Base-by-base conservation (phyloP, 2,113 vertebrate genomes). In the Bothrops jararaca region DNA sequence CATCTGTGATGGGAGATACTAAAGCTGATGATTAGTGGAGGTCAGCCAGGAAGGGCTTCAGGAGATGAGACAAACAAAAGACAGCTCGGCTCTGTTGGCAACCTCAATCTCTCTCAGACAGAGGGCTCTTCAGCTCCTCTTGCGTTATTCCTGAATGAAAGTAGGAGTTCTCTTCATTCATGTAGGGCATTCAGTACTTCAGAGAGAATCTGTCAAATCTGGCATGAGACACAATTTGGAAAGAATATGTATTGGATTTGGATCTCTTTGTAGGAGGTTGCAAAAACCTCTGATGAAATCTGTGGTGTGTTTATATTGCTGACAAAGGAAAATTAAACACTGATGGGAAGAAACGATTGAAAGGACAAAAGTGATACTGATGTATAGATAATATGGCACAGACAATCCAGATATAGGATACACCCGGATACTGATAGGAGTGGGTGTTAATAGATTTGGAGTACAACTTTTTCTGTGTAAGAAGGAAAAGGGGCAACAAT, bases 1-100 rank as follows among this genome's bases (percentile, higher is more conserved):
- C 52, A 93, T 58, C 85, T 39, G 26, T 1, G 91, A 22, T 0
- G 0, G 95, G 92, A 93, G 15, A 2, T 10, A 1, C 42, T 88
- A 94, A 95, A 96, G 91, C 48, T 92, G 90, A 95, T 69, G 88
- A 90, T 92, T 57, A 87, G 1, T 2, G 10, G 4, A 60, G 80
- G 58, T 91, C 0, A 0, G 9, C 58, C 24, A 85, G 48, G 80
- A 90, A 89, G 74, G 23, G 0, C 0, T 39, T 57, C 56, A 48
- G n/a, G 53, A 45, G 91, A 74, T 52, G 18, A 22, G 91, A 48
- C 6, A 15, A 53, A 34, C 53, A 50, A 39, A 92, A 92, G 15
- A 8, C 39, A 89, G 45, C 12, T 56, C 0, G 0, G 0, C 4
- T 2, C 39, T 89, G 34, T 54, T 89, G 42, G 69, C 11, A 56